phyloP scores from a whole-genome alignment of 2,113 vertebrate species.

The Lampris incognitus region DNA sequence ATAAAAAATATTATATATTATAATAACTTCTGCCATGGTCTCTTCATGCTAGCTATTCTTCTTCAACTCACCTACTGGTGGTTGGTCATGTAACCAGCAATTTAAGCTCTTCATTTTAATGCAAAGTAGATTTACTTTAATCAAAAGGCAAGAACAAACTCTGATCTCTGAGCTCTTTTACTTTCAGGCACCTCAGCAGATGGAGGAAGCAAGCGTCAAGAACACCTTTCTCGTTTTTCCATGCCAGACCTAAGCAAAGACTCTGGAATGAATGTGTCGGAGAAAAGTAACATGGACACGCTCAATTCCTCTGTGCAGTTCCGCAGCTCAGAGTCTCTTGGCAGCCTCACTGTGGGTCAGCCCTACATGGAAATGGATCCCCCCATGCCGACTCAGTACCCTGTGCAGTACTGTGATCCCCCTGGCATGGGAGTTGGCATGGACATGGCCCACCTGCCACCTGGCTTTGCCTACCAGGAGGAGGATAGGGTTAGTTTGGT shows the following conservation, averaged over 20 bases:
- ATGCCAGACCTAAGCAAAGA: slow-evolving; percentile 99
- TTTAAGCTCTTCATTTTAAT: neutral
- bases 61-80: too few species aligned
- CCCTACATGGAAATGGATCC: slow-evolving; percentile 92
- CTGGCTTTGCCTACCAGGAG: slow-evolving; percentile 91
- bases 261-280: slow-evolving; percentile 95
- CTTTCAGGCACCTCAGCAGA: slow-evolving; percentile 89
- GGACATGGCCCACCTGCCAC: slow-evolving; percentile 82
- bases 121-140: neutral
- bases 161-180: slow-evolving; percentile 13
- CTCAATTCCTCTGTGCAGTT: slow-evolving; percentile 93
- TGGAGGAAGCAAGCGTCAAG: slow-evolving; percentile 90
- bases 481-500: slow-evolving; percentile 86
- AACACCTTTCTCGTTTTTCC: slow-evolving; percentile 96
- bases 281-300: slow-evolving; percentile 95
- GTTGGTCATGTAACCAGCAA: too few species aligned
- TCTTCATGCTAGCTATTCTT: too few species aligned
- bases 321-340: slow-evolving; percentile 93
- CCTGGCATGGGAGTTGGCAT: slow-evolving; percentile 68
- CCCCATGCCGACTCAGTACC: slow-evolving; percentile 82
- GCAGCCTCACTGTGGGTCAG: slow-evolving; percentile 87
- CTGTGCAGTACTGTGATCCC: slow-evolving; percentile 85
- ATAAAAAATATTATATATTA: too few species aligned
- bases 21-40: too few species aligned
- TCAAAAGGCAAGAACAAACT: neutral